Base-by-base conservation (phyloP, 1,140 invertebrate genomes). In the Samia ricini region DNA sequence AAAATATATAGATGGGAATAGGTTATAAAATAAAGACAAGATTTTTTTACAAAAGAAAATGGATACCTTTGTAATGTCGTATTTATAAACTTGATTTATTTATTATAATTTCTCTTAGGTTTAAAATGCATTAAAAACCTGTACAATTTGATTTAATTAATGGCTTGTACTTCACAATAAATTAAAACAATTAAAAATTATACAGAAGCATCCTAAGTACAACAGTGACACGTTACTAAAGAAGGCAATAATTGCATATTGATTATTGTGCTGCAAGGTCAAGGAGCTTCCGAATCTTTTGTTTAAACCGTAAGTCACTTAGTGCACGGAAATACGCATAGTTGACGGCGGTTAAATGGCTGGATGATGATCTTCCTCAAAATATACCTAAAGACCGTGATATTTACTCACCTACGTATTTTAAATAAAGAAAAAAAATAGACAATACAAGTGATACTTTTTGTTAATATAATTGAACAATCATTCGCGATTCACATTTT, bases 291-390 rank as follows among this genome's bases (percentile, higher is more conserved):
- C 73, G 82, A 87, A 80, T 81, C 74, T 75, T 87, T 88, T 90
- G 84, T 86, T 77, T 79, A 66, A 59, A 76, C 68, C 66, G 71
- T 72, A 76, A 85, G 61, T 74, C 76, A 77, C 76, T 80, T 78
- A 76, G 70, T 50, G 68, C 71, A 67, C 84, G 87, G 87, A 89
- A 86, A 81, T 78, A 89, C 84, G 87, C 75, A 74, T 77, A 83
- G 84, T 85, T 87, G 85, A 81, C 74, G 77, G 78, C 71, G 71
- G 69, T 76, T 88, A 88, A 89, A 82, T 80, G 73, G 66, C 71
- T 83, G 72, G 69, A 80, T 85, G 81, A 83, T 69, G 68, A 61
- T 84, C 76, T 81, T 82, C 76, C 74, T 79, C 72, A 57, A 72
- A 65, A 67, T 63, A 58, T 64, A 56, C 54, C 59, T 51, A 67